phyloP scores from a whole-genome alignment of 2,888 invertebrate genomes.

The Pheosia tremula region DNA sequence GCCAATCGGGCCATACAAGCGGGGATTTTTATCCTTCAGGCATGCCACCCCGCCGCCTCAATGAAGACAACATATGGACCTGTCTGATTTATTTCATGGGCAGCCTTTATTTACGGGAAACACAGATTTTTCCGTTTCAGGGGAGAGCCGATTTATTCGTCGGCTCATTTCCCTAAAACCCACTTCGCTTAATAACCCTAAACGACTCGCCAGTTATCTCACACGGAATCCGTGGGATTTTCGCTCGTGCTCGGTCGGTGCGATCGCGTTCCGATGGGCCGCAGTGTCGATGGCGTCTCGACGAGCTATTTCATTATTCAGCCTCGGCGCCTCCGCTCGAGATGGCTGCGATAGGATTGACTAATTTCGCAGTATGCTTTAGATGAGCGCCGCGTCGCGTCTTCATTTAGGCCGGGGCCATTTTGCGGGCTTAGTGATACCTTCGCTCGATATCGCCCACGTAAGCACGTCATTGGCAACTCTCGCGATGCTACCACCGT shows the following conservation, averaged over 20 bases:
- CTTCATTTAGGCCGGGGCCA: constrained; percentile 71
- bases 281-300: constrained; percentile 67
- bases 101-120: constrained; percentile 69
- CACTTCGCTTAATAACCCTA: constrained; percentile 81
- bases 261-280: constrained; percentile 60
- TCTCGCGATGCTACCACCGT: constrained; percentile 48
- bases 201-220: constrained; percentile 77
- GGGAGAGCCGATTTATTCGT: constrained; percentile 69
- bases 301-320: constrained; percentile 82
- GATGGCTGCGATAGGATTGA: constrained; percentile 77
- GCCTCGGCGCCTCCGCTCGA: constrained; percentile 64
- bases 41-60: constrained; percentile 51
- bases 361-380: constrained; percentile 76
- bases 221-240: constrained; percentile 78
- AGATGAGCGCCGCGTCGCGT: constrained; percentile 61
- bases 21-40: constrained; percentile 58
- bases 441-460: constrained; percentile 64
- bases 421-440: constrained; percentile 71
- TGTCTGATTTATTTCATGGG: constrained; percentile 70
- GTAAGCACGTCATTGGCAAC: constrained; percentile 77
- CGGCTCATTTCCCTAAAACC: constrained; percentile 79
- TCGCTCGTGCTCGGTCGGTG: constrained; percentile 58
- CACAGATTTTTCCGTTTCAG: constrained; percentile 64
- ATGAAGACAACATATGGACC: constrained; percentile 73
- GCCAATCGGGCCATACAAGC: constrained; percentile 65